A percentile compares a stretch with the other conserved stretches of the same genome.
These are phyloP conservation scores for Aromia moschata DNA, from an alignment of 2,888 invertebrate species.

Conservation along the genomic window DNA sequence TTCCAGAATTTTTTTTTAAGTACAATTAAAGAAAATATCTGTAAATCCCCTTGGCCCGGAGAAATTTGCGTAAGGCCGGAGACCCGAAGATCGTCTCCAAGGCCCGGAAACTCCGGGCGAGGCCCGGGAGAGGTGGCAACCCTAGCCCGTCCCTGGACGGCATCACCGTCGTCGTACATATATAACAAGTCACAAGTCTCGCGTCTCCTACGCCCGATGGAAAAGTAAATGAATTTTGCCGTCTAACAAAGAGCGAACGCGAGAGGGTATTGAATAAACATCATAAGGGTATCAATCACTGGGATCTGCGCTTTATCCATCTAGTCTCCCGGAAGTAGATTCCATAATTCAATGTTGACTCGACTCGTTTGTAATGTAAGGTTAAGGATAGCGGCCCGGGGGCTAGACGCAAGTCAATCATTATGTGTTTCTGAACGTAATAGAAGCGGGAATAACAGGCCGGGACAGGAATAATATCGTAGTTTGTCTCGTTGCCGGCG, in stretches of 20 bases:
- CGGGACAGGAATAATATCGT: constrained; percentile 5
- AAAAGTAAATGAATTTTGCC: constrained; percentile 41
- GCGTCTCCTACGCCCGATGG: not conserved
- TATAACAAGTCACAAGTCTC: not conserved
- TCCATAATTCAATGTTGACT: constrained; percentile 56
- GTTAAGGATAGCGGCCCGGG: constrained; percentile 18
- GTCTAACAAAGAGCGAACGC: constrained; percentile 37
- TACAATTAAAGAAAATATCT: too few relatives aligned
- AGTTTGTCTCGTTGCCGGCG: not conserved
- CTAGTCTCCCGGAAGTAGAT: constrained; percentile 52
- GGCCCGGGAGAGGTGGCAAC: too few relatives aligned
- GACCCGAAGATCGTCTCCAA: too few relatives aligned
- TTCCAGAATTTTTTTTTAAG: too few relatives aligned
- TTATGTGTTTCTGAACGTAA: constrained; percentile 19
- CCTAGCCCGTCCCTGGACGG: too few relatives aligned
- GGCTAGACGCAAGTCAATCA: constrained; percentile 22
- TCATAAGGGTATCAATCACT: constrained; percentile 56
- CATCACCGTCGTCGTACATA: too few relatives aligned
- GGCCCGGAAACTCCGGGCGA: too few relatives aligned
- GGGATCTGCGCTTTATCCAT: constrained; percentile 53
- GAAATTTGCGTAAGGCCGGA: too few relatives aligned
- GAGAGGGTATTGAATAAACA: constrained; percentile 53
- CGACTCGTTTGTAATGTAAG: constrained; percentile 44
- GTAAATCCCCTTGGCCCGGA: too few relatives aligned
- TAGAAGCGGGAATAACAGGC: constrained; percentile 7